Evolutionary conservation across 2,797 vertebrate species (phyloP), one percentile per base, ranked within the genome.

Genomic region (Sphenodon punctatus): DNA sequence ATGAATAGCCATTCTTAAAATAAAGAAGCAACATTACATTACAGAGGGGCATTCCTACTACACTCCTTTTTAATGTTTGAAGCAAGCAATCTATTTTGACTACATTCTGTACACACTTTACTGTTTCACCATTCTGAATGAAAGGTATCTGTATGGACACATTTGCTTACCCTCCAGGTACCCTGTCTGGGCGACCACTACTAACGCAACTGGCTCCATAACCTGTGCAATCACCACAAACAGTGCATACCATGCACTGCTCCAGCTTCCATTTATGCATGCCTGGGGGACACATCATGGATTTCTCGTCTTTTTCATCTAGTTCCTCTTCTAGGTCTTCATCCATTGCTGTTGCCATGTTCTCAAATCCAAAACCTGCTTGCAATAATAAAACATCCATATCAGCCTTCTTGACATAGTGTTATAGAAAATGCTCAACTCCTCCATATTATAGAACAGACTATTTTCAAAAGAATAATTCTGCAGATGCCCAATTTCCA

Each of bases 201-300:
- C 99, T 99, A 74, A 99, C 98, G 91, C 99, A 99, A 93, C 98
- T 99, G 72, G 98, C 97, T 30, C 99, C 99, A 6, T 99, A 99
- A 59, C 98, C 99, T 0, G 99, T 99, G 91, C 99, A 99, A 89
- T 99, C 99, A 12, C 99, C 99, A 79, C 98, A 99, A 19, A 99
- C 98, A 0, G 98, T 99, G 94, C 99, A 99, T 61, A 99, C 98
- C 99, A 99, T 99, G 87, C 99, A 99, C 95, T 99, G 98, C 86
- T 99, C 99, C 95, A 99, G 81, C 94, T 99, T 99, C 99, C 99
- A 99, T 73, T 99, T 99, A 94, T 99, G 99, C 97, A 99, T 97
- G 89, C 99, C 98, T 7, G 98, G 98, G 79, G 98, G 98, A 87
- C 99, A 99, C 98, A 99, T 99, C 97, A 99, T 97, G 75, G 98